A percentile compares a stretch with the other conserved stretches of the same genome.
phyloP scores from a whole-genome alignment of 2,113 vertebrate species.

The Hydrolagus affinis region DNA sequence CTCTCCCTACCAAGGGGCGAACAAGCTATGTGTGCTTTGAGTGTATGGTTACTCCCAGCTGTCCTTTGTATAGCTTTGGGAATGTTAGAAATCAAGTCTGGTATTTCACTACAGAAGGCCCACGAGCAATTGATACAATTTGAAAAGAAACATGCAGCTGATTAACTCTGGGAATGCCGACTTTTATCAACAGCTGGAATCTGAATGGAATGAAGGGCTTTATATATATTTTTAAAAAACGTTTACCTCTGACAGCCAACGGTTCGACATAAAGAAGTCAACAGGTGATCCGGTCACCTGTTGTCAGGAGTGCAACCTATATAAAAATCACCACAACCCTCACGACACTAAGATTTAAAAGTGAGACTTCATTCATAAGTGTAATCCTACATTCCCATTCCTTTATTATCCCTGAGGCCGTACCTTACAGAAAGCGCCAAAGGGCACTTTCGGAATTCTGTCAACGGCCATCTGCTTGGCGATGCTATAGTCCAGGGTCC shows the following conservation, averaged over 20 bases:
- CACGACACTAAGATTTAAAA: too few relatives aligned
- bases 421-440: too few relatives aligned
- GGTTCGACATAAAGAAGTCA: too few relatives aligned
- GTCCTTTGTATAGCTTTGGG: constrained; percentile 7
- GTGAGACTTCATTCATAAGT: too few relatives aligned
- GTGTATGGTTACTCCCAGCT: constrained; percentile 9
- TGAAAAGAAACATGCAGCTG: neutral
- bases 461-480: too few relatives aligned
- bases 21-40: neutral
- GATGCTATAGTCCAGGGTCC: too few relatives aligned
- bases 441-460: too few relatives aligned
- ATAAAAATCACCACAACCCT: too few relatives aligned
- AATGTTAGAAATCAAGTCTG: constrained; percentile 15
- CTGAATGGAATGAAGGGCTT: neutral
- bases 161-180: neutral
- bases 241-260: neutral
- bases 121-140: constrained; percentile 13
- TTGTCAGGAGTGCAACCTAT: too few relatives aligned
- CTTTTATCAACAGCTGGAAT: neutral
- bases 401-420: too few relatives aligned
- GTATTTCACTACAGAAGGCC: constrained; percentile 9
- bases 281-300: neutral
- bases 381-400: too few relatives aligned
- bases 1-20: neutral
- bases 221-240: too few relatives aligned